These are phyloP conservation scores for Dryobates pubescens DNA, from an alignment of 2,797 vertebrate genomes.

Conservation along the genomic window DNA sequence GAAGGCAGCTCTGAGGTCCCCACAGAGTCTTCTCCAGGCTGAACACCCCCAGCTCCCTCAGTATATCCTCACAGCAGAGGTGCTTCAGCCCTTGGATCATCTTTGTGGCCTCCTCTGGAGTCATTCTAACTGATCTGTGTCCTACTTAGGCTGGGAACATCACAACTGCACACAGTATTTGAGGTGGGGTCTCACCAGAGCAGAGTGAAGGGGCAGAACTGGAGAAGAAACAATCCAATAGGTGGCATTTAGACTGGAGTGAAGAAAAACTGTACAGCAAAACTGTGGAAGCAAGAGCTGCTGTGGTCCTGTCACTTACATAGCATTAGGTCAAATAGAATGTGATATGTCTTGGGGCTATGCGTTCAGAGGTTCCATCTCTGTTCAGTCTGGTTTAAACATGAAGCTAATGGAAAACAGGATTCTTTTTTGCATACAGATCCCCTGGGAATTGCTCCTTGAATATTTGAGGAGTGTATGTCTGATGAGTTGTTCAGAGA, in stretches of 20 bases:
- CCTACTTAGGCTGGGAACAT: no score
- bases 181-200: no score
- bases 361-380: slow-evolving; percentile 46
- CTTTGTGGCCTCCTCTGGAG: no score
- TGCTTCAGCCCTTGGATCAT: no score
- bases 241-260: background rate
- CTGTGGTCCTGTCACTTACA: slow-evolving; percentile 15
- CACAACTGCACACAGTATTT: no score
- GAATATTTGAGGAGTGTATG: background rate
- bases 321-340: slow-evolving; percentile 43
- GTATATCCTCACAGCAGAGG: no score
- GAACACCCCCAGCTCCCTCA: no score
- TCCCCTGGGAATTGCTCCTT: background rate
- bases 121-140: no score
- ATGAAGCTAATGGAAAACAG: slow-evolving; percentile 49
- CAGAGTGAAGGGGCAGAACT: background rate
- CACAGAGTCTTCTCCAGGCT: no score
- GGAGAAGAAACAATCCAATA: background rate
- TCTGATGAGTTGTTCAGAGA: background rate
- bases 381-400: slow-evolving; percentile 41
- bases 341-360: slow-evolving; percentile 50
- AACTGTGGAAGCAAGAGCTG: background rate
- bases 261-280: background rate
- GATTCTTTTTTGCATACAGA: slow-evolving; percentile 27
- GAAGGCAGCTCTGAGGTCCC: no score